Conservation (phyloP, 2,113 vertebrate genomes). For the Tiliqua scincoides region DNA sequence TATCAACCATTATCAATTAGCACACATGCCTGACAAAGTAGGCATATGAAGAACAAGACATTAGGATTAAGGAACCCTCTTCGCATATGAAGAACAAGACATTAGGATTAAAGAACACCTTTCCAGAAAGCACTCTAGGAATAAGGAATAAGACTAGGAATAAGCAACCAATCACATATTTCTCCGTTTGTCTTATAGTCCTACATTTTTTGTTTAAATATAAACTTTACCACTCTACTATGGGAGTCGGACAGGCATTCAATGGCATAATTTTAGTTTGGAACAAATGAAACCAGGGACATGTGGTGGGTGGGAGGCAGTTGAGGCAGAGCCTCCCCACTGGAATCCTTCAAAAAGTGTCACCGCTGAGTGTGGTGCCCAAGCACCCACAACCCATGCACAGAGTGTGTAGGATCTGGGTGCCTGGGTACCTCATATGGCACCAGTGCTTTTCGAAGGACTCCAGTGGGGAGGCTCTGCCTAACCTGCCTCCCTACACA, state of each 20-base stretch:
- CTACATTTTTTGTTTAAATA: neutral
- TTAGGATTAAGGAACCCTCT: too few relatives aligned
- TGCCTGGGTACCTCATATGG: too few relatives aligned
- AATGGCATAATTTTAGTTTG: neutral
- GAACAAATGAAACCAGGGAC: neutral
- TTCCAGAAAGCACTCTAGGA: neutral
- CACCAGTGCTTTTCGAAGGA: too few relatives aligned
- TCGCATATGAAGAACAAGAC: neutral
- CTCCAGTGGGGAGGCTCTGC: too few relatives aligned
- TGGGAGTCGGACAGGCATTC: neutral
- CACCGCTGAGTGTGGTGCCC: too few relatives aligned
- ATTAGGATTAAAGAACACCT: neutral
- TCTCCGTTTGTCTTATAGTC: neutral
- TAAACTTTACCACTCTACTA: neutral
- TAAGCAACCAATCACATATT: neutral
- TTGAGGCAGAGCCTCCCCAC: too few relatives aligned
- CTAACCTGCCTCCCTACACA: too few relatives aligned
- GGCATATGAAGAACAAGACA: neutral
- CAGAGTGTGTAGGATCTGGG: too few relatives aligned
- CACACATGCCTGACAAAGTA: neutral
- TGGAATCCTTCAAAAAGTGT: too few relatives aligned
- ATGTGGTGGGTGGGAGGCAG: too few relatives aligned
- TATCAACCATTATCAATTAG: neutral
- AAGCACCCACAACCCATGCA: too few relatives aligned
- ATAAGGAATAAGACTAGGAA: neutral